Evolutionary conservation across 2,888 invertebrate species (phyloP).

Genomic region (Thecophora atra): DNA sequence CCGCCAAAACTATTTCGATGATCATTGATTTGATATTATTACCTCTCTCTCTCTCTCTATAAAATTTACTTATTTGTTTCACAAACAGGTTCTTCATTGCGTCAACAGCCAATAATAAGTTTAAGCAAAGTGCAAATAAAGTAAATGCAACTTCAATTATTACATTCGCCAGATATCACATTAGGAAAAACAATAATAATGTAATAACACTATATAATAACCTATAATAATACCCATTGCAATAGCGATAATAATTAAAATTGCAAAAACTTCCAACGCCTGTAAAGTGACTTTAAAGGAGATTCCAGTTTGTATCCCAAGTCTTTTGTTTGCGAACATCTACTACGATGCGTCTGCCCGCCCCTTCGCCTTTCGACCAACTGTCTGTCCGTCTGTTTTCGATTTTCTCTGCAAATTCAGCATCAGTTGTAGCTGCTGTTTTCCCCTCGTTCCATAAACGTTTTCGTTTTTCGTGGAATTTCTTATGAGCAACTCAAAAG

Average conservation of each 20-base stretch:
- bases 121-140: neutral
- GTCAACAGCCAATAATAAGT: neutral
- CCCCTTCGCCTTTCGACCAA: neutral
- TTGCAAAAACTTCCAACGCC: neutral
- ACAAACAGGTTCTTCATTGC: constrained; percentile 15
- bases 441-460: neutral
- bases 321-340: constrained; percentile 16
- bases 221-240: neutral
- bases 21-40: neutral
- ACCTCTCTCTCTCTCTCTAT: neutral
- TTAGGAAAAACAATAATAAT: neutral
- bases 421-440: neutral
- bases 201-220: neutral
- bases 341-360: neutral
- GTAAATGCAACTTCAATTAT: constrained; percentile 15
- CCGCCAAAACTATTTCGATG: neutral
- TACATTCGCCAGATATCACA: constrained; percentile 15
- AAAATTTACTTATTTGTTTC: neutral
- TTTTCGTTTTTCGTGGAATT: constrained; percentile 26
- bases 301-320: constrained; percentile 25
- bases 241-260: neutral
- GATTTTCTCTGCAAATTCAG: neutral
- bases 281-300: constrained; percentile 2
- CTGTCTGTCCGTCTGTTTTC: neutral
- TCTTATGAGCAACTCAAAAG: constrained; percentile 18